Conservation (phyloP, 2,113 vertebrate genomes). For the Zapus hudsonius region DNA sequence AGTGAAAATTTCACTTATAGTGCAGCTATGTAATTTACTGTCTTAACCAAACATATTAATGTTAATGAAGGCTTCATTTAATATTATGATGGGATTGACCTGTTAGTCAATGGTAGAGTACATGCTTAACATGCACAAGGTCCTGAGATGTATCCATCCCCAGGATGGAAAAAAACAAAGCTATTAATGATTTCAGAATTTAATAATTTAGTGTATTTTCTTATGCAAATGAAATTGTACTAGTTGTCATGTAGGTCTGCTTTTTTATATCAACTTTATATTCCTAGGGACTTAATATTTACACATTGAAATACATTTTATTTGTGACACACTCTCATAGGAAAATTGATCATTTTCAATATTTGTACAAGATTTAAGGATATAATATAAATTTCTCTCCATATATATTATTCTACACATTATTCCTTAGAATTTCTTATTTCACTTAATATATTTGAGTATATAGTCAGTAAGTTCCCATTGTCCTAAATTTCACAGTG, state of each 20-base stretch:
- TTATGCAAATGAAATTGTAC: neutral
- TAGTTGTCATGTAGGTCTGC: neutral
- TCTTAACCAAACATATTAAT: neutral
- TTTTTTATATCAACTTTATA: neutral
- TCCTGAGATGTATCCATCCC: neutral
- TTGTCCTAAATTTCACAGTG: neutral
- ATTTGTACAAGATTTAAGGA: neutral
- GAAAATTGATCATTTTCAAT: neutral
- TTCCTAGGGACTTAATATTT: neutral
- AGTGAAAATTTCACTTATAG: neutral
- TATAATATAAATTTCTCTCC: neutral
- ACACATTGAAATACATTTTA: neutral
- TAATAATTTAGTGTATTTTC: neutral
- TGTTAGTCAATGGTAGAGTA: neutral
- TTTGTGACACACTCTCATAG: neutral
- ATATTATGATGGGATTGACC: neutral
- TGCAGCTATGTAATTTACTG: neutral
- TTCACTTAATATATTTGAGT: neutral
- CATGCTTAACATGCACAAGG: neutral
- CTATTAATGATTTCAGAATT: neutral
- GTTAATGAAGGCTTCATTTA: neutral
- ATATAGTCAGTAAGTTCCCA: neutral
- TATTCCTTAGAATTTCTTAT: neutral
- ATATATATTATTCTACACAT: neutral
- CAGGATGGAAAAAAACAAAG: neutral